Evolutionary conservation across 92 coral and sea anemone species (phyloP), one percentile per base, ranked within the genome.

Genomic region (Palythoa grandiflora): DNA sequence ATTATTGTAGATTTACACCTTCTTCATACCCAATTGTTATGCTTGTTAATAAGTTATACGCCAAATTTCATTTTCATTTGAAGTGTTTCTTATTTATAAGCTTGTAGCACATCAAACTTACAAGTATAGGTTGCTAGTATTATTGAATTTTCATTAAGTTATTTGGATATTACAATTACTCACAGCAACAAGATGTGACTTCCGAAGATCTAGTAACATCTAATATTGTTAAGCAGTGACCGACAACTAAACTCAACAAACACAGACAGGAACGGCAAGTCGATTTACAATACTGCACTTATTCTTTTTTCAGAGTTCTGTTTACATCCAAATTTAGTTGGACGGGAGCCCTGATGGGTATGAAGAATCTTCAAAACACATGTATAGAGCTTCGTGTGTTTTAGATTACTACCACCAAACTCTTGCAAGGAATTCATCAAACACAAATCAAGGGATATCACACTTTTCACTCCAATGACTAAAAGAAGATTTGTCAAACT

Each of bases 401-500:
- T 1, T 44, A 39, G 28, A 61, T 79, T 35, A 60, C 20, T 79
- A 13, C 21, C 3, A 19, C 35, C 55, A 52, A 16, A 37, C 9
- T 61, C 17, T 36, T n/a, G 54, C 28, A 38, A 38, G n/a, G 19
- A 48, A 37, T 65, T 81, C 40, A 81, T 28, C 86, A 66, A 81
- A 28, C 75, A 47, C 8, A 48, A 44, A 50, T 48, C 44, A 63
- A 40, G 20, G 40, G 35, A 48, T 28, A 68, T 65, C 3, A 81
- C 17, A 81, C 40, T 47, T 66, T 74, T 51, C 86, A 81, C n/a
- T 13, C 75, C 48, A 59, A 81, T 81, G 75, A 81, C 61, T 44
- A 66, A 14, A 50, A 44, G 75, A 81, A 65, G 15, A 13, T 20
- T 44, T 65, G 35, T 12, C 75, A 66, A 20, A 71, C 75, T 38